Evolutionary conservation across 2,888 invertebrate species (phyloP).

Genomic region (Malthinus flaveolus): DNA sequence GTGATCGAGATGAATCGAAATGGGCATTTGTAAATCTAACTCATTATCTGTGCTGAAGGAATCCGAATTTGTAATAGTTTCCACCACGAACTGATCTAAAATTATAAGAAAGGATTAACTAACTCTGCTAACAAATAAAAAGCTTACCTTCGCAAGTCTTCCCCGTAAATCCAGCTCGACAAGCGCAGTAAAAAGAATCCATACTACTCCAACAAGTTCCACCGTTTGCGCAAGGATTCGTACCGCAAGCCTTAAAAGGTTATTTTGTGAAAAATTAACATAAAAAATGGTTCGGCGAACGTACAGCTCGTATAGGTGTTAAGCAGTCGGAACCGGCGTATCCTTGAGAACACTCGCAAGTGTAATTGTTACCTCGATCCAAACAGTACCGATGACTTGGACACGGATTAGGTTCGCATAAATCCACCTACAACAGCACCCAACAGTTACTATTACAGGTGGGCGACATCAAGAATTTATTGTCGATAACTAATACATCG

Average conservation of each 20-base stretch:
- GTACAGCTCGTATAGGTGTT: conserved; percentile 67
- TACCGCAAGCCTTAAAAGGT: conserved; percentile 64
- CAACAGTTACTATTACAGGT: no score
- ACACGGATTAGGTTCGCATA: conserved; percentile 72
- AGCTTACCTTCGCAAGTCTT: conserved; percentile 76
- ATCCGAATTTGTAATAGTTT: conserved; percentile 58
- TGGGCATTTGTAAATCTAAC: conserved; percentile 39
- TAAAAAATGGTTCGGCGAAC: conserved; percentile 35
- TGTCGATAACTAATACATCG: no score
- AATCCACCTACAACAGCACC: conserved; percentile 60
- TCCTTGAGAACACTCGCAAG: conserved; percentile 74
- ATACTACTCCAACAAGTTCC: conserved; percentile 79
- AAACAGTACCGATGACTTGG: conserved; percentile 68
- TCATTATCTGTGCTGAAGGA: conserved; percentile 35
- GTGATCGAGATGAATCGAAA: conserved; percentile 64
- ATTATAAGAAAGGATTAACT: conserved; percentile 20
- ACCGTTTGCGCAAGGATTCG: conserved; percentile 74
- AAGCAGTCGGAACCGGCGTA: conserved; percentile 71
- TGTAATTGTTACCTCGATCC: conserved; percentile 74
- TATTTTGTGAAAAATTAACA: conserved; percentile 9
- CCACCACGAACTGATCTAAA: conserved; percentile 72
- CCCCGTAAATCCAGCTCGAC: conserved; percentile 78
- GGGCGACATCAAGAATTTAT: no score
- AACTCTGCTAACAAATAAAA: neutral
- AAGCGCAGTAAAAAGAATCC: conserved; percentile 78